phyloP scores from a whole-genome alignment of 30 jellyfish, hydroid and myxozoan genomes.

The Catostylus mosaicus region DNA sequence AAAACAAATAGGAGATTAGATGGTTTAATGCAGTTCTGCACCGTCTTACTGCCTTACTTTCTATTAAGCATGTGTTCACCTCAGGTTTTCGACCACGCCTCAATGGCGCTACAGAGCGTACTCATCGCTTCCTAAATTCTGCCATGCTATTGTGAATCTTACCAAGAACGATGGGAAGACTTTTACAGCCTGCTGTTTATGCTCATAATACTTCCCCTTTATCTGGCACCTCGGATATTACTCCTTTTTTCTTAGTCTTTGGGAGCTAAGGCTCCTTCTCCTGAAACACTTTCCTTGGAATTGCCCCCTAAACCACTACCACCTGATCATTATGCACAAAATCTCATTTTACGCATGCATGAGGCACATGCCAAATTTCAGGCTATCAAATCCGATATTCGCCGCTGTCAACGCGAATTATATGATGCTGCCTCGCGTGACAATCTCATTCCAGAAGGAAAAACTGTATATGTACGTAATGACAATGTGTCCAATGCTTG shows the following conservation, averaged over 20 bases:
- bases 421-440: background rate
- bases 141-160: background rate
- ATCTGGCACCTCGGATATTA: background rate
- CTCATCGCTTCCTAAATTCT: slow-evolving; percentile 22
- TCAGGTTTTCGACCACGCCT: slow-evolving; percentile 35
- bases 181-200: slow-evolving; percentile 13
- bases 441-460: background rate
- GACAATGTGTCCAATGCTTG: background rate
- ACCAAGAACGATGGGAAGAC: slow-evolving; percentile 23
- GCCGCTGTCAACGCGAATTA: slow-evolving; percentile 2
- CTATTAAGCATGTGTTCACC: slow-evolving; percentile 33
- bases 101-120: slow-evolving; percentile 43
- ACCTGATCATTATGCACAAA: background rate
- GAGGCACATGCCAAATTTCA: background rate
- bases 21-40: slow-evolving; percentile 28
- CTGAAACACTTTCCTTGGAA: background rate
- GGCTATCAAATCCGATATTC: background rate
- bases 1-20: slow-evolving; percentile 40
- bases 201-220: slow-evolving; percentile 7
- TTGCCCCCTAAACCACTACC: background rate
- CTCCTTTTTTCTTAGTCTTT: too few species aligned
- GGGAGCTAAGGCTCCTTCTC: too few species aligned
- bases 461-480: background rate
- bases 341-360: background rate
- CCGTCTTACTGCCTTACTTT: slow-evolving; percentile 4